These are phyloP conservation scores for Schizothorax lantsangensis DNA, from an alignment of 2,797 vertebrate species.

Conservation along the genomic window DNA sequence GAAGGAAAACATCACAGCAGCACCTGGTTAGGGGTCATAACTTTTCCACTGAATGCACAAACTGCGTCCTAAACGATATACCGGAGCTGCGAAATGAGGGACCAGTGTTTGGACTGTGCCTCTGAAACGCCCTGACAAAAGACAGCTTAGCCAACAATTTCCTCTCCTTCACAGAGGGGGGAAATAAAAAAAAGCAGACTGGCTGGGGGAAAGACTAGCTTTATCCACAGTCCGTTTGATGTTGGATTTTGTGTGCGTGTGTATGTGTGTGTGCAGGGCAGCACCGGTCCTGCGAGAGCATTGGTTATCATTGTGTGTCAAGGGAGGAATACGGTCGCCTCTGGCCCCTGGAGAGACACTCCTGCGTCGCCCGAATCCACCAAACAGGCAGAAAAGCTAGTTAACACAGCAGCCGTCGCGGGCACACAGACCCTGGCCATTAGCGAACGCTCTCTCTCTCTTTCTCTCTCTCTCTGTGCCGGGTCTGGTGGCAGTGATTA, in stretches of 20 bases:
- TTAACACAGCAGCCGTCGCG: constrained; percentile 66
- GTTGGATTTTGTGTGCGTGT: constrained; percentile 66
- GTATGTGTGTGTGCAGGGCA: constrained; percentile 56
- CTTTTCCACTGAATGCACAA: constrained; percentile 23
- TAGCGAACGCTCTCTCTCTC: constrained; percentile 59
- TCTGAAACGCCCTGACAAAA: constrained; percentile 68
- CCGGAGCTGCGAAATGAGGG: constrained; percentile 49
- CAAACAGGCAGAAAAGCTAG: constrained; percentile 65
- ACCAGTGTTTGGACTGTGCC: constrained; percentile 53
- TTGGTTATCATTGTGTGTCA: constrained; percentile 67
- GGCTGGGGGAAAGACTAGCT: constrained; percentile 64
- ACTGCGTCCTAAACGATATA: constrained; percentile 32
- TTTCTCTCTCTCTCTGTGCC: constrained; percentile 39
- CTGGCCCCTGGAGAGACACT: constrained; percentile 57
- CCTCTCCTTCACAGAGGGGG: constrained; percentile 59
- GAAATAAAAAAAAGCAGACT: constrained; percentile 61
- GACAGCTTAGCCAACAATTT: constrained; percentile 63
- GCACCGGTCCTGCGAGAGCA: constrained; percentile 64
- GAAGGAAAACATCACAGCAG: constrained; percentile 6
- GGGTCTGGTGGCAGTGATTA: constrained; percentile 81
- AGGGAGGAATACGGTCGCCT: constrained; percentile 63
- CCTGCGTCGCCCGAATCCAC: constrained; percentile 70
- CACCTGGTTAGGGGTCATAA: constrained; percentile 38
- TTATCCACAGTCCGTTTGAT: constrained; percentile 70
- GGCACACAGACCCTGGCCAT: constrained; percentile 73